Base-by-base conservation (phyloP, 2,113 vertebrate species). In the Edolisoma coerulescens region DNA sequence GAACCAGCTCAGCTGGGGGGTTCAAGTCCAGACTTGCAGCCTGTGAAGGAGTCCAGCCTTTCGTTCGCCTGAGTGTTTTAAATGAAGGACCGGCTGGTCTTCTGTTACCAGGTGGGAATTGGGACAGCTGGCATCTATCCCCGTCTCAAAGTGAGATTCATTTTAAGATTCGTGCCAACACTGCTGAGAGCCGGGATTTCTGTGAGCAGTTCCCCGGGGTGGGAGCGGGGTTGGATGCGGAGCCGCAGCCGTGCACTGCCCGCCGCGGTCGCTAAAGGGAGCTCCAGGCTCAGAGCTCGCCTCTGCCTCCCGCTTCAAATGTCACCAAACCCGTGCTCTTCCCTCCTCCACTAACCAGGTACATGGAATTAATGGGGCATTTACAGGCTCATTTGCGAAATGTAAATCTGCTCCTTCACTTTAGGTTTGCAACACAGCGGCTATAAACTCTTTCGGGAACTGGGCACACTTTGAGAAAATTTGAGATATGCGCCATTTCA, bases 241-340 rank as follows among this genome's bases (percentile, higher is more conserved):
- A 41, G 45, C 57, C 28, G 45, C 45, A n/a, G 59, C 59, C n/a
- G 1, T 93, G 96, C 82, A 93, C 71, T 87, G 30, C 85, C 20
- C 39, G 1, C 7, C 13, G 42, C 16, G 0, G 4, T 49, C 98
- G 97, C 98, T 90, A 21, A 39, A 96, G 57, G 98, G 97, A 96
- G 78, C 97, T 97, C 97, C 92, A 97, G 93, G 79, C 93, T 90
- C 64, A 27, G 61, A 27, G 35, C 96, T 93, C 30, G 45, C 50
- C 28, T 3, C 49, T 5, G 30, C 26, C 79, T 47, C 10, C 12
- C 30, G 0, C 7, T 32, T 20, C 28, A 3, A 19, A 6, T 3
- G 35, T 6, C 63, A 4, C 37, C 44, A 2, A 24, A 26, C 11
- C 35, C 10, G 6, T 6, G 27, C 59, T 9, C 37, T 23, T 30